Evolutionary conservation across 1,140 invertebrate species (phyloP), one percentile per base, ranked within the genome.

Genomic region (Drosophila kikkawai): DNA sequence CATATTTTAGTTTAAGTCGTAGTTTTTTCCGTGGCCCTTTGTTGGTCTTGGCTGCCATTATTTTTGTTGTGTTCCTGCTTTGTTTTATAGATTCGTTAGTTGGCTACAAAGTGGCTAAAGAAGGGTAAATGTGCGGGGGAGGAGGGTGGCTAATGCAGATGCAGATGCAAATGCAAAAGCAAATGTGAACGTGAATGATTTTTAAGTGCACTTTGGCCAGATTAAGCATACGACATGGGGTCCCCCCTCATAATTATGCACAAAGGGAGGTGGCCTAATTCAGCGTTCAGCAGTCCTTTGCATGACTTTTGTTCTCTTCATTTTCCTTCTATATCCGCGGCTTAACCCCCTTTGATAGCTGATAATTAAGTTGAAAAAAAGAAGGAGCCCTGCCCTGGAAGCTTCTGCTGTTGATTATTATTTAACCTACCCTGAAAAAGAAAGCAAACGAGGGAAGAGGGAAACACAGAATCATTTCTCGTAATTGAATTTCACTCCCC

Each of bases 81-180:
- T 71, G 61, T 78, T 80, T 66, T 61, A 80, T 84, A 87, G 84
- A 87, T 88, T 87, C 73, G 84, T 88, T 87, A 68, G 80, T 57
- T 64, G 59, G 73, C 73, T 75, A 80, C 80, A 87, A 87, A 86
- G 75, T 75, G 75, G 48, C 50, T 32, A 61, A 34, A 44, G 34
- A 53, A 22, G 26, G 32, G 59, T 48, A 41, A 61, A 15, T 44
- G 55, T 26, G 63, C 5, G 39, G 48, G 53, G 34, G 19, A 47
- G 32, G 4, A 7, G 50, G 12, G 8, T 4, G 64, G 79, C 80
- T 73, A 74, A 84, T 79, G 85, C 55, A 47, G 41, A 84, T 79
- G 84, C 50, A 55, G 17, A 26, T 61, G 59, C 59, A 50, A 50
- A 51, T 41, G 60, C 26, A 29, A 32, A 79, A n/a, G 53, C 53